Evolutionary conservation across 2,888 invertebrate genomes (phyloP).

Genomic region (Pilophorus perplexus): DNA sequence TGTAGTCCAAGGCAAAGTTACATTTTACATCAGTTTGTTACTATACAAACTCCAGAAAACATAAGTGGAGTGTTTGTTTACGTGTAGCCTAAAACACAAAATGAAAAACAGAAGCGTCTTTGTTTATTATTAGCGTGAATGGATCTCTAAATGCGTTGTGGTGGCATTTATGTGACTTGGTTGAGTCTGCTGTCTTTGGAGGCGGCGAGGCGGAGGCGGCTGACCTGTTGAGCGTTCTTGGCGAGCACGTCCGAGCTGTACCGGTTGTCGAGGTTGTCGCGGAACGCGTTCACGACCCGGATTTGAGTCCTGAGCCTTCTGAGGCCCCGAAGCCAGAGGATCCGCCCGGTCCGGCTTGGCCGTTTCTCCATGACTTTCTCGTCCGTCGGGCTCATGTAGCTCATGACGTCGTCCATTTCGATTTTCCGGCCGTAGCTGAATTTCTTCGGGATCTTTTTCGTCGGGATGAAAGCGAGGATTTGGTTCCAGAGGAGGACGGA

Average conservation of each 20-base stretch:
- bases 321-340: conserved; percentile 64
- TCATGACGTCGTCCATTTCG: conserved; percentile 67
- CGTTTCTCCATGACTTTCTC: conserved; percentile 2
- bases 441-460: conserved; percentile 56
- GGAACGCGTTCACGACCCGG: conserved; percentile 49
- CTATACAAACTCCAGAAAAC: too few species aligned
- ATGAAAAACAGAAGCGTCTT: background rate
- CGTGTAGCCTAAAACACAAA: background rate
- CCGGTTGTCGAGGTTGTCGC: conserved; percentile 19
- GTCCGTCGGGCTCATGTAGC: conserved; percentile 51
- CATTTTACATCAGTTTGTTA: too few species aligned
- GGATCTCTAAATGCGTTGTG: too few species aligned
- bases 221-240: conserved; percentile 24
- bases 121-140: too few species aligned
- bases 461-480: conserved; percentile 60
- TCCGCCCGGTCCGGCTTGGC: conserved; percentile 52
- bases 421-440: conserved; percentile 81
- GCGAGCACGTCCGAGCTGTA: conserved; percentile 15
- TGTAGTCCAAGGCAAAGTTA: too few species aligned
- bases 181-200: conserved; percentile 32
- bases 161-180: conserved; percentile 18
- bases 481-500: conserved; percentile 61
- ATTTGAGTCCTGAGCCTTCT: conserved; percentile 61
- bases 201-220: conserved; percentile 34
- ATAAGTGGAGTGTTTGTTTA: background rate